phyloP scores from a whole-genome alignment of 2,888 invertebrate genomes.

The Drosophila formosana region DNA sequence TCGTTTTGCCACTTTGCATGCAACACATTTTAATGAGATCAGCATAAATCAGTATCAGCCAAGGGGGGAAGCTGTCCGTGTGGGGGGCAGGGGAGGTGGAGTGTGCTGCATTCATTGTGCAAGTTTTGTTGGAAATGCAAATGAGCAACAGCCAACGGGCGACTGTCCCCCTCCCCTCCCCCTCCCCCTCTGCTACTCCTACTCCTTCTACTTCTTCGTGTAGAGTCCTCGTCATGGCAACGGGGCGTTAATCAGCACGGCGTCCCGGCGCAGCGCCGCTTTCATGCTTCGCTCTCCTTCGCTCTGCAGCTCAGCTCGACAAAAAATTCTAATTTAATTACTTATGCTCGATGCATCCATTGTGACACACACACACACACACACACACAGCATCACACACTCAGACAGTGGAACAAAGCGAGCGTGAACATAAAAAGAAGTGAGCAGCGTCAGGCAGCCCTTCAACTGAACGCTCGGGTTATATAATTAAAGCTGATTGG shows the following conservation, averaged over 20 bases:
- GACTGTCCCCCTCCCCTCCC: background rate
- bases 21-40: constrained; percentile 75
- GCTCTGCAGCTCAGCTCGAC: constrained; percentile 4
- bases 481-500: constrained; percentile 76
- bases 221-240: constrained; percentile 57
- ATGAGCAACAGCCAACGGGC: constrained; percentile 67
- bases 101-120: constrained; percentile 34
- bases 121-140: constrained; percentile 64
- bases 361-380: constrained; percentile 67
- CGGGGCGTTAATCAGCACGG: constrained; percentile 71
- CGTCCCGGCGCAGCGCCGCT: constrained; percentile 43
- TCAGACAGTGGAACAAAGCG: constrained; percentile 49
- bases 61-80: constrained; percentile 16
- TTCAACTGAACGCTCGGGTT: constrained; percentile 41
- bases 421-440: constrained; percentile 68
- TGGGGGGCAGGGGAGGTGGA: constrained; percentile 2
- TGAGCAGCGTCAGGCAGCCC: constrained; percentile 53
- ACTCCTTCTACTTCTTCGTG: background rate
- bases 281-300: constrained; percentile 55
- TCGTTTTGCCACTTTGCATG: constrained; percentile 68
- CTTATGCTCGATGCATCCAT: constrained; percentile 83
- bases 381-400: constrained; percentile 26
- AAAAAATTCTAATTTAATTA: constrained; percentile 84
- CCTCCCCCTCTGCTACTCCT: background rate
- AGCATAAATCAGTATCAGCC: constrained; percentile 78